Evolutionary conservation across 2,888 invertebrate species (phyloP), one percentile per base, ranked within the genome.

Genomic region (Pandemis cinnamomeana): DNA sequence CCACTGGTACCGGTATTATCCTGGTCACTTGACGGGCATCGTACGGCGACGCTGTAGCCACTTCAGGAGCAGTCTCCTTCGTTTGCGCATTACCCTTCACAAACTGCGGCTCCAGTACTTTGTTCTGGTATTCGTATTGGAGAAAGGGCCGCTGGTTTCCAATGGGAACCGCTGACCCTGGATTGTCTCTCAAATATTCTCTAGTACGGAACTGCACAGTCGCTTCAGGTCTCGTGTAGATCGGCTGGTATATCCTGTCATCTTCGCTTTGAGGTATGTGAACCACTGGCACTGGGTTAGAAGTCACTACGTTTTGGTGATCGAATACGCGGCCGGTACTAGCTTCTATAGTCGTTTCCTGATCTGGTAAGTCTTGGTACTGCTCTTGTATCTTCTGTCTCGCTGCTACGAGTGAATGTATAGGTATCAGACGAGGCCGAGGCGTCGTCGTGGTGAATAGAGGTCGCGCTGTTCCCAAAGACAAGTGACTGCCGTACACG

Each of bases 401-500:
- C 0, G 94, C 91, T 58, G 93, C 92, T n/a, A 94, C 87, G 55
- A 95, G 81, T 0, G 94, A 91, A 55, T 94, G 94, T 72, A 95
- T 89, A 0, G 95, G 95, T 48, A 95, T 87, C 44, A 95, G 83
- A 81, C 95, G 91, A 0, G 96, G 94, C 41, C 96, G 91, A 15
- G 91, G 89, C 7, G 93, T 95, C 0, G 95, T 95, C 0, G 96
- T 96, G 0, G 96, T 96, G 79, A 96, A 96, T 15, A 96, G 86
- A 0, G 96, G 96, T 48, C 96, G 90, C 6, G 96, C 95, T 42
- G 96, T 95, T 72, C 95, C 95, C 20, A 95, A 95, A 0, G 96
- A 95, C 13, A 96, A 87, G 41, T 96, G 95, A 51, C 95, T 95
- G 48, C 96, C 96, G 78, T 96, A 97, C 0, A 96, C 96, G 80